Evolutionary conservation across 2,797 vertebrate genomes (phyloP).

Genomic region (Typhlichthys eigenmanni): DNA sequence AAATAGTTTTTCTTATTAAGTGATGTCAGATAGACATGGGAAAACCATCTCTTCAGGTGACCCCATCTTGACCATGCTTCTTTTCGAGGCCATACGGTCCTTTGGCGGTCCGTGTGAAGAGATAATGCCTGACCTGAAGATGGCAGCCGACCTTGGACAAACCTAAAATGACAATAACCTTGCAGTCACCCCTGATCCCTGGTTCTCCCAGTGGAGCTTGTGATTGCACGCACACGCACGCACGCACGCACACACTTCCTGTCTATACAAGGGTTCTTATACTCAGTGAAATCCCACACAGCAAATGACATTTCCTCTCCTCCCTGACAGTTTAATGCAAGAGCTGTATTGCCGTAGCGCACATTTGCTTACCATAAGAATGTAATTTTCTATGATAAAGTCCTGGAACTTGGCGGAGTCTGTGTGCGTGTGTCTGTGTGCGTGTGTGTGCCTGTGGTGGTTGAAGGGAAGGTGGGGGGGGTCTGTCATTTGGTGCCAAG

Average conservation of each 20-base stretch:
- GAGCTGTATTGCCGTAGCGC: constrained; percentile 71
- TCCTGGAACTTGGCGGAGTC: constrained; percentile 73
- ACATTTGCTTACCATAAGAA: constrained; percentile 82
- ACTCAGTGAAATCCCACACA: constrained; percentile 54
- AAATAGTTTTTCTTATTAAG: neutral
- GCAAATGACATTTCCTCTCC: constrained; percentile 65
- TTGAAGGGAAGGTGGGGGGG: constrained; percentile 12
- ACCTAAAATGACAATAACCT: constrained; percentile 60
- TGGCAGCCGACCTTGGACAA: constrained; percentile 62
- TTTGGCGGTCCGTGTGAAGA: constrained; percentile 57
- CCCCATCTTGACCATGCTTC: constrained; percentile 34
- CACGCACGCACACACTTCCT: neutral
- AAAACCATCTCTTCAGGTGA: constrained; percentile 29
- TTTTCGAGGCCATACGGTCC: constrained; percentile 34
- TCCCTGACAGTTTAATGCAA: constrained; percentile 68
- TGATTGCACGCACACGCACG: neutral
- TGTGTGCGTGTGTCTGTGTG: neutral
- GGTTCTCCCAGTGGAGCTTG: constrained; percentile 21
- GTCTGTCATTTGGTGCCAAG: constrained; percentile 75
- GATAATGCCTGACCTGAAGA: constrained; percentile 65
- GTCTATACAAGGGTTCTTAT: constrained; percentile 42
- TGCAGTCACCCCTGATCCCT: constrained; percentile 56
- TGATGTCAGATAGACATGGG: constrained; percentile 14
- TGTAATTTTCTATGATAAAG: constrained; percentile 81
- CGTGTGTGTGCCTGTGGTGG: neutral